These are phyloP conservation scores for Aplidium turbinatum DNA, from an alignment of 23 tunicate genomes.

Conservation along the genomic window DNA sequence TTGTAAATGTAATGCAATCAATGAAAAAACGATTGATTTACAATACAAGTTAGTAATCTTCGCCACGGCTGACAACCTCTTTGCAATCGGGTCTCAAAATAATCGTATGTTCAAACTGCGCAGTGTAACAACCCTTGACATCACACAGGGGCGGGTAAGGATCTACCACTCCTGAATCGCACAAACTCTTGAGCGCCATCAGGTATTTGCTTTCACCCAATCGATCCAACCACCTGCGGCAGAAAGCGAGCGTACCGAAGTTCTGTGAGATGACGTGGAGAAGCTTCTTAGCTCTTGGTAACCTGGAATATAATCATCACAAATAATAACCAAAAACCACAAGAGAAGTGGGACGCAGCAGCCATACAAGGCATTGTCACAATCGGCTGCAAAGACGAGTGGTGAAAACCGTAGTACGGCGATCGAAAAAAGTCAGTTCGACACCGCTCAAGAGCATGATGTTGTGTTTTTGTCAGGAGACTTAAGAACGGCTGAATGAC, in stretches of 20 bases:
- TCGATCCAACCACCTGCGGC: slow-evolving; percentile 98
- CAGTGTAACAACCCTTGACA: slow-evolving; percentile 94
- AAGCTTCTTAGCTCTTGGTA: slow-evolving; percentile 84
- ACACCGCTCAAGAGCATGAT: too few species aligned
- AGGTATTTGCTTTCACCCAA: slow-evolving; percentile 89
- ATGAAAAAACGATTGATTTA: too few species aligned
- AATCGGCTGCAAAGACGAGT: too few species aligned
- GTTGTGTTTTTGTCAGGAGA: too few species aligned
- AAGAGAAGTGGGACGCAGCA: too few species aligned
- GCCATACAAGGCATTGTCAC: too few species aligned
- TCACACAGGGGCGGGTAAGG: slow-evolving; percentile 97
- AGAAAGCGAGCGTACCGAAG: slow-evolving; percentile 98
- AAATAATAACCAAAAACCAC: too few species aligned
- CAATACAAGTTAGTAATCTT: slow-evolving; percentile 78
- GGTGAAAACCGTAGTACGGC: too few species aligned
- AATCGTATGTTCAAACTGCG: slow-evolving; percentile 99
- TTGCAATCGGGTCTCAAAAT: slow-evolving; percentile 91
- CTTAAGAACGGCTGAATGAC: too few species aligned
- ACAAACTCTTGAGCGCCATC: slow-evolving; percentile 87
- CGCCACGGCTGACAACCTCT: slow-evolving; percentile 95
- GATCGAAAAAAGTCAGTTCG: too few species aligned
- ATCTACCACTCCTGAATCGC: slow-evolving; percentile 89
- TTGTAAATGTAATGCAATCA: too few species aligned
- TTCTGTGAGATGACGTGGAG: slow-evolving; percentile 76
- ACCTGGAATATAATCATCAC: slow-evolving; percentile 38